Conservation (phyloP, 2,888 invertebrate species). For the Caenorhabditis auriculariae region DNA sequence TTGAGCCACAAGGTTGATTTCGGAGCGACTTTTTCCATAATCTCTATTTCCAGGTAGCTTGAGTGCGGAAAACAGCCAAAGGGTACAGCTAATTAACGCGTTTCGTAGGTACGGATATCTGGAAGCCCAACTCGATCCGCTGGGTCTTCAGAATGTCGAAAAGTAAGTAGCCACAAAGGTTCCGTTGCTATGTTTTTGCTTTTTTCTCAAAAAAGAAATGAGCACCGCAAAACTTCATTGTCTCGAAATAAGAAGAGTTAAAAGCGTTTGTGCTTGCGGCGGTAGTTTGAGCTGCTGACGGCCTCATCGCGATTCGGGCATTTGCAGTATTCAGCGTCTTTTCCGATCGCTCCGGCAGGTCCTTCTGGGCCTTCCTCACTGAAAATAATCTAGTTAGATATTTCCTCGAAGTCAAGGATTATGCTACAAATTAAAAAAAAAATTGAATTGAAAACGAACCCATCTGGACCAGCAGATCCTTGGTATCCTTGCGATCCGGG, state of each 20-base stretch:
- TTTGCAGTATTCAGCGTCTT: constrained; percentile 51
- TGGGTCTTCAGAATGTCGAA: constrained; percentile 37
- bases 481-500: constrained; percentile 48
- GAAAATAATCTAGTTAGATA: constrained; percentile 7
- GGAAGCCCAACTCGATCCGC: constrained; percentile 57
- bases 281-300: constrained; percentile 3
- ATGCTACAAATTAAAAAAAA: too few species aligned
- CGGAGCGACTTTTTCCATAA: not conserved
- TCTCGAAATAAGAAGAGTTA: not conserved
- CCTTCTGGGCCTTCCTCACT: constrained; percentile 35
- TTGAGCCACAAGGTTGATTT: constrained; percentile 34
- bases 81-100: constrained; percentile 56
- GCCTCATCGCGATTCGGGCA: constrained; percentile 46
- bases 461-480: constrained; percentile 47
- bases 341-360: constrained; percentile 35
- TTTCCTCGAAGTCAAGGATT: too few species aligned
- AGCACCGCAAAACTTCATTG: not conserved
- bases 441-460: constrained; percentile 20
- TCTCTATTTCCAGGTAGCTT: constrained; percentile 35
- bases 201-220: not conserved
- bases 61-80: constrained; percentile 39
- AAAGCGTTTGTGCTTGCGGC: constrained; percentile 3
- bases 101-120: constrained; percentile 59
- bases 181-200: not conserved
- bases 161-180: too few species aligned